Base-by-base conservation (phyloP, 2,888 invertebrate species). In the Flabesymbios commensalis region DNA sequence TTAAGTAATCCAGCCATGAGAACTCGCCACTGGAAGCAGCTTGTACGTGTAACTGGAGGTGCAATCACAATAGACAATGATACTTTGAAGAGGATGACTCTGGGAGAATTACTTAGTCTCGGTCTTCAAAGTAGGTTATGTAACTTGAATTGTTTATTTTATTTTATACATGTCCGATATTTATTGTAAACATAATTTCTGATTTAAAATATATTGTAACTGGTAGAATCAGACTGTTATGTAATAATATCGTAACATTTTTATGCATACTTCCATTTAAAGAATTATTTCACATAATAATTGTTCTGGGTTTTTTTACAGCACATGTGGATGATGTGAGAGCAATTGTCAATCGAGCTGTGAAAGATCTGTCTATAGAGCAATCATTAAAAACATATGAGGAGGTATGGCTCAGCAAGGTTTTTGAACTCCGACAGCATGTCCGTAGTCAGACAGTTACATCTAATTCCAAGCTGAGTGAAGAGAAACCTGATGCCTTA, bases 381-480 rank as follows among this genome's bases (percentile, higher is more conserved):
- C 75, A 78, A 61, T 77, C 79, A 2, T 71, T 82, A 55, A 82
- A 82, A 71, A 81, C 78, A 1, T 82, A 79, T 60, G 82, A 82
- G 64, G 82, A 82, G 60, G 79, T 82, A 3, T 82, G 82, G 82
- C 72, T 82, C 41, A 81, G 81, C 67, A 82, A 81, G 68, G 69
- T 81, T 45, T 82, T 82, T 69, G 75, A 77, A 52, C 68, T 79
- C 57, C 66, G 74, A 31, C 63, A 71, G 7, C 79, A 81, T 45
- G 66, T 68, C 1, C 36, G 60, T 28, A 68, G 42, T 56, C 57
- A 62, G 22, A 28, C 45, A 17, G 28, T 45, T 17, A 45, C 28
- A 28, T 26, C 28, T 28, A 45, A 3, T 17, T 24, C 24, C 19
- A 45, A 45, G 45, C 14, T 17, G 3, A 28, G 45, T 17, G 14